These are phyloP conservation scores for Neotoma lepida DNA, from an alignment of 2,113 vertebrate genomes.

Conservation along the genomic window DNA sequence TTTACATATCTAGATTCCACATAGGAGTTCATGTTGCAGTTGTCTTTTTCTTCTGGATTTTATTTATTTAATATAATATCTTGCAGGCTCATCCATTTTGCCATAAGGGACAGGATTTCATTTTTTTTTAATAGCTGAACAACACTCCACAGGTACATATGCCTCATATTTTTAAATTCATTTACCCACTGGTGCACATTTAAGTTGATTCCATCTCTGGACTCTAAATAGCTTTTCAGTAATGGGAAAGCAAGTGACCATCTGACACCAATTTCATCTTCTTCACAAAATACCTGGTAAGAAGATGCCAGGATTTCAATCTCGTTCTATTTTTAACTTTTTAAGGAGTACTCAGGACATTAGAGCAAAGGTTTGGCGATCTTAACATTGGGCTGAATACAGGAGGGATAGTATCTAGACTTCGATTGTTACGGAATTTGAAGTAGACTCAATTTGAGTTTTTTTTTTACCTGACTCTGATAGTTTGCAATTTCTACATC, in stretches of 20 bases:
- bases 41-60: neutral
- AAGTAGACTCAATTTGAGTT: neutral
- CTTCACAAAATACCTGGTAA: neutral
- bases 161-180: neutral
- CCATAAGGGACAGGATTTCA: neutral
- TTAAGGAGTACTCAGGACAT: neutral
- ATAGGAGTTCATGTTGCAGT: neutral
- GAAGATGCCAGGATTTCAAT: neutral
- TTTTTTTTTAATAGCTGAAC: neutral
- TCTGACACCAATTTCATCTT: neutral
- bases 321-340: neutral
- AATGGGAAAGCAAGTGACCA: neutral
- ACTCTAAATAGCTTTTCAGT: neutral
- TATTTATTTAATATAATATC: neutral
- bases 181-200: neutral
- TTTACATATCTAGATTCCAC: neutral
- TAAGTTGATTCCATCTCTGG: neutral
- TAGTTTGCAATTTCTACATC: slow-evolving; percentile 1
- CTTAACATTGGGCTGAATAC: neutral
- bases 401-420: neutral
- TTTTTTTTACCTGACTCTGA: neutral
- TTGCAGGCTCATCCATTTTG: neutral
- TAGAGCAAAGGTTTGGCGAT: neutral
- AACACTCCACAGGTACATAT: neutral
- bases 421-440: neutral